These are phyloP conservation scores for Upupa epops DNA, from an alignment of 2,113 vertebrate genomes.

Conservation along the genomic window DNA sequence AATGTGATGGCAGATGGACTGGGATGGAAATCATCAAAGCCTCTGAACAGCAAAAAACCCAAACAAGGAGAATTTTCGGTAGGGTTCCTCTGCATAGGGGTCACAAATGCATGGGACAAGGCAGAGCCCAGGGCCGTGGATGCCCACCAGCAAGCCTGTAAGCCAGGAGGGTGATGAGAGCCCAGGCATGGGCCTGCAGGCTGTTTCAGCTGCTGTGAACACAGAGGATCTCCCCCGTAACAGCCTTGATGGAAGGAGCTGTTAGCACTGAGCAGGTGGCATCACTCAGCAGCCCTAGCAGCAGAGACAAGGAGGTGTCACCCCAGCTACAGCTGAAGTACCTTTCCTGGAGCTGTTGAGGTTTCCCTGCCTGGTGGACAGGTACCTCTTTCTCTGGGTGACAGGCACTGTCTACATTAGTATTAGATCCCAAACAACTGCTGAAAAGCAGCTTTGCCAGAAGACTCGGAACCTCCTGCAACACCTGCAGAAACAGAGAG, in stretches of 20 bases:
- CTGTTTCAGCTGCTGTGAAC: neutral
- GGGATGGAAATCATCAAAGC: neutral
- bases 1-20: neutral
- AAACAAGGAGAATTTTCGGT: neutral
- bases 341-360: neutral
- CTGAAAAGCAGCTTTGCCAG: neutral
- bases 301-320: neutral
- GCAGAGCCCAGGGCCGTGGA: neutral
- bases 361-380: neutral
- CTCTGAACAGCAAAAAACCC: neutral
- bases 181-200: neutral
- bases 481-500: neutral
- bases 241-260: neutral
- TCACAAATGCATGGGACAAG: accelerated
- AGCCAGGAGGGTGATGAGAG: neutral
- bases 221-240: accelerated
- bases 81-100: neutral
- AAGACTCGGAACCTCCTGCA: neutral
- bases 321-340: neutral
- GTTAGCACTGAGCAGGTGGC: accelerated
- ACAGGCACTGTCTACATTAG: neutral
- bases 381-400: neutral
- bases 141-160: neutral
- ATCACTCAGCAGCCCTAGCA: accelerated
- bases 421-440: accelerated